Evolutionary conservation across 2,888 invertebrate species (phyloP).

Genomic region (Chromoteleia sp.): DNA sequence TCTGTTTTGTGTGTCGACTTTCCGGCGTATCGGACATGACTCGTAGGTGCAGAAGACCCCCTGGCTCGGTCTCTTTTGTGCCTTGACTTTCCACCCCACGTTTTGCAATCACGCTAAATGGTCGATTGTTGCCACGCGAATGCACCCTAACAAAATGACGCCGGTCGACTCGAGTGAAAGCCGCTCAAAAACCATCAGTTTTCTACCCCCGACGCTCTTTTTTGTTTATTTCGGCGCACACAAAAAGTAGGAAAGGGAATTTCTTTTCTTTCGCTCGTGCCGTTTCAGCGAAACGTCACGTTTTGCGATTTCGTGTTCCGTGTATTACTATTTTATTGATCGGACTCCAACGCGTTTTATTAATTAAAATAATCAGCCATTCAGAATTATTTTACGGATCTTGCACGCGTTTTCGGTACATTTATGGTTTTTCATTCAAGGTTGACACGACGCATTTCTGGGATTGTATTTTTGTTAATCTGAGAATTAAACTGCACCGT

Average conservation of each 20-base stretch:
- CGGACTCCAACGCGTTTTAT: background rate
- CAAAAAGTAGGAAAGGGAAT: constrained; percentile 31
- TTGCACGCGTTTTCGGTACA: too few species aligned
- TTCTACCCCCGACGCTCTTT: constrained; percentile 59
- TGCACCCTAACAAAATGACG: constrained; percentile 74
- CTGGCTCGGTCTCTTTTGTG: constrained; percentile 58
- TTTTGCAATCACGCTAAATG: constrained; percentile 75
- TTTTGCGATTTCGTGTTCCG: constrained; percentile 24
- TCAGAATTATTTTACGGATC: too few species aligned
- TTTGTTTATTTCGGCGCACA: constrained; percentile 64
- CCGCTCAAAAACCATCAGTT: constrained; percentile 68
- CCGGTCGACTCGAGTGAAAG: constrained; percentile 68
- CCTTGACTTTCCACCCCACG: constrained; percentile 66
- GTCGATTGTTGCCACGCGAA: constrained; percentile 75
- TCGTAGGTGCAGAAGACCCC: constrained; percentile 53
- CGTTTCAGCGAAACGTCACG: constrained; percentile 38
- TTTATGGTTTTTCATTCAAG: background rate
- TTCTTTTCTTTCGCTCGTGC: constrained; percentile 33
- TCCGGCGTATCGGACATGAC: constrained; percentile 59
- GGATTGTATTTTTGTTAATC: background rate
- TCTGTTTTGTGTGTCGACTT: constrained; percentile 52
- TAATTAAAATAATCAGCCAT: background rate
- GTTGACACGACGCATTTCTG: background rate
- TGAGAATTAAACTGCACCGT: background rate
- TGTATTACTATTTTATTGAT: constrained; percentile 21